These are phyloP conservation scores for Onychomys leucogaster DNA, from an alignment of 2,797 vertebrate species.

Conservation along the genomic window DNA sequence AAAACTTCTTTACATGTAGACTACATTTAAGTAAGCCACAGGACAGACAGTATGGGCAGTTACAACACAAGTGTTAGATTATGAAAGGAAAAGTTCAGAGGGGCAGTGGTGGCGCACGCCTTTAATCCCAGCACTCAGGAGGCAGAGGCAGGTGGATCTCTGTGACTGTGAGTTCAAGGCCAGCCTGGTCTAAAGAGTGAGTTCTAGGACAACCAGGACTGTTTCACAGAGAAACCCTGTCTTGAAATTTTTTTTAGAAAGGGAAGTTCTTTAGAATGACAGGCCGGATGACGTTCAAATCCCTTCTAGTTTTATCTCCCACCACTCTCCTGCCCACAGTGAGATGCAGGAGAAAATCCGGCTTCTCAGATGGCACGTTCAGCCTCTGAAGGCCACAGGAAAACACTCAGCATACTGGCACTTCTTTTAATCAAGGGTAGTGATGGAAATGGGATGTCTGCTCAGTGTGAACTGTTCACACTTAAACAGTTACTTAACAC, in stretches of 20 bases:
- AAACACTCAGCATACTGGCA: not conserved
- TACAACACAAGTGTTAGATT: not conserved
- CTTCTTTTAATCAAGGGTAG: not conserved
- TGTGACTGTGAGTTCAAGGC: no score
- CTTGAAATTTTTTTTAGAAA: no score
- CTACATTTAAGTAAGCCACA: slow-evolving; percentile 31
- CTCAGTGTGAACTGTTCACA: not conserved
- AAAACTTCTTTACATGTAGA: not conserved
- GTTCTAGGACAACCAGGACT: no score
- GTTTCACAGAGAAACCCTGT: no score
- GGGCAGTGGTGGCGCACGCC: no score
- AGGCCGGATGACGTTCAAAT: not conserved
- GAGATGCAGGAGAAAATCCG: not conserved
- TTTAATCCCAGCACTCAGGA: no score
- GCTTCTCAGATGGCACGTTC: not conserved
- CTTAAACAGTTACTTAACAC: not conserved
- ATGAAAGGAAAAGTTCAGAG: not conserved
- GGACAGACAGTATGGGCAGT: not conserved
- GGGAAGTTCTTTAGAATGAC: slow-evolving; percentile 9
- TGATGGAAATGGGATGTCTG: not conserved
- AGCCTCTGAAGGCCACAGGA: not conserved
- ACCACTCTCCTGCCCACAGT: not conserved
- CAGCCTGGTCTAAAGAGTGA: no score
- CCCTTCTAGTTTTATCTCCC: not conserved
- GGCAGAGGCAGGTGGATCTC: no score